A percentile compares a stretch with the other conserved stretches of the same genome.
phyloP scores from a whole-genome alignment of 2,888 invertebrate genomes.

The Neuroscelio doddi region DNA sequence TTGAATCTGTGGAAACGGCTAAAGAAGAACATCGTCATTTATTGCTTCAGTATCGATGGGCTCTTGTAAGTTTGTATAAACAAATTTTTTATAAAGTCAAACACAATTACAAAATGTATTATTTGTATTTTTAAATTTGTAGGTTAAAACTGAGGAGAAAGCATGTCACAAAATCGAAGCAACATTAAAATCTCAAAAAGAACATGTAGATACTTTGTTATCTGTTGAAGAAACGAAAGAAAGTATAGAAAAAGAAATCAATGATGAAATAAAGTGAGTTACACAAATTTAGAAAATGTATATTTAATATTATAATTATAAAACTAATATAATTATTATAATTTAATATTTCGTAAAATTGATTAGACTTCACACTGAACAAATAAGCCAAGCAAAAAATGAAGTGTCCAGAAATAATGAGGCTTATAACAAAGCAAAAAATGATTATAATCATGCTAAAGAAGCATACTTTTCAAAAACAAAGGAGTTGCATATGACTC shows the following conservation, averaged over 20 bases:
- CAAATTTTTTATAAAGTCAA: too few species aligned
- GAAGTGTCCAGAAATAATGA: conserved; percentile 46
- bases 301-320: too few species aligned
- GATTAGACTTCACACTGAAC: too few species aligned
- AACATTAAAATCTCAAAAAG: conserved; percentile 68
- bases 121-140: not conserved
- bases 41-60: conserved; percentile 77
- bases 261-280: conserved; percentile 72
- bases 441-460: conserved; percentile 41
- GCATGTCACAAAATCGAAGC: conserved; percentile 69
- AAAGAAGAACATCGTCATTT: conserved; percentile 72
- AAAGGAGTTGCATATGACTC: conserved; percentile 46
- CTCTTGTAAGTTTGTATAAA: conserved; percentile 55
- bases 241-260: conserved; percentile 54
- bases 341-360: too few species aligned
- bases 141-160: conserved; percentile 52
- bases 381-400: conserved; percentile 35
- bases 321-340: too few species aligned
- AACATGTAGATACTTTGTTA: conserved; percentile 50
- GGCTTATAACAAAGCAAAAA: conserved; percentile 44
- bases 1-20: conserved; percentile 75
- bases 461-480: conserved; percentile 47
- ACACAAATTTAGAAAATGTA: conserved; percentile 21
- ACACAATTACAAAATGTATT: too few species aligned
- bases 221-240: conserved; percentile 49